phyloP scores from a whole-genome alignment of 2,888 invertebrate genomes.

The Nymphalis urticae region DNA sequence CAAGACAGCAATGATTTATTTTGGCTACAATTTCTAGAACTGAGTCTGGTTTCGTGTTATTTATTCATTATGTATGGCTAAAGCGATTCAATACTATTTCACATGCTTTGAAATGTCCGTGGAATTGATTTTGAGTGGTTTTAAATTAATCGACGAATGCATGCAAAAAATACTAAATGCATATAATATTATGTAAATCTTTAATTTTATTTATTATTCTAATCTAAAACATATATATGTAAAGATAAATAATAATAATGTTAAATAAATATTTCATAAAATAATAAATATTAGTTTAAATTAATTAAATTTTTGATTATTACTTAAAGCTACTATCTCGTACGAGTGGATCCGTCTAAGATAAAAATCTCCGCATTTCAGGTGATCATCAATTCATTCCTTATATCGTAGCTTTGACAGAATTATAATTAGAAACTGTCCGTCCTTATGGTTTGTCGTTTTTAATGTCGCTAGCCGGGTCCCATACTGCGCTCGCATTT shows the following conservation, averaged over 20 bases:
- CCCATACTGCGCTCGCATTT: conserved; percentile 81
- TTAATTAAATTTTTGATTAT: background rate
- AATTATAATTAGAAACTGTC: conserved; percentile 81
- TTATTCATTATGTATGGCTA: conserved; percentile 20
- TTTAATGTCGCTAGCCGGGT: conserved; percentile 79
- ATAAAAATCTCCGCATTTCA: conserved; percentile 71
- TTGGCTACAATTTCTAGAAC: conserved; percentile 1
- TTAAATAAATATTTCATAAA: background rate
- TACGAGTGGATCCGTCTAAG: conserved; percentile 58
- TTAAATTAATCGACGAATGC: conserved; percentile 22
- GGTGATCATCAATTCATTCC: conserved; percentile 77
- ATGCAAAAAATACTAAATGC: conserved; percentile 21
- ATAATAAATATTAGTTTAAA: conserved; percentile 1
- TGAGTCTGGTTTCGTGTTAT: conserved; percentile 13
- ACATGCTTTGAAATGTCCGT: conserved; percentile 11
- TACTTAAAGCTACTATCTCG: conserved; percentile 62
- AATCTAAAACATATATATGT: background rate
- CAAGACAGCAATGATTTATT: conserved; percentile 5
- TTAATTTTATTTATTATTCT: conserved; percentile 19
- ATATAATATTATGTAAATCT: conserved; percentile 7
- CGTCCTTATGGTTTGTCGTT: conserved; percentile 77
- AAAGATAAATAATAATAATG: background rate
- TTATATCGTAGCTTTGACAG: conserved; percentile 78
- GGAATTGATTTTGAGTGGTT: conserved; percentile 20
- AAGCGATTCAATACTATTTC: conserved; percentile 1